Evolutionary conservation across 2,113 vertebrate genomes (phyloP).

Genomic region (Stigmatopora nigra): DNA sequence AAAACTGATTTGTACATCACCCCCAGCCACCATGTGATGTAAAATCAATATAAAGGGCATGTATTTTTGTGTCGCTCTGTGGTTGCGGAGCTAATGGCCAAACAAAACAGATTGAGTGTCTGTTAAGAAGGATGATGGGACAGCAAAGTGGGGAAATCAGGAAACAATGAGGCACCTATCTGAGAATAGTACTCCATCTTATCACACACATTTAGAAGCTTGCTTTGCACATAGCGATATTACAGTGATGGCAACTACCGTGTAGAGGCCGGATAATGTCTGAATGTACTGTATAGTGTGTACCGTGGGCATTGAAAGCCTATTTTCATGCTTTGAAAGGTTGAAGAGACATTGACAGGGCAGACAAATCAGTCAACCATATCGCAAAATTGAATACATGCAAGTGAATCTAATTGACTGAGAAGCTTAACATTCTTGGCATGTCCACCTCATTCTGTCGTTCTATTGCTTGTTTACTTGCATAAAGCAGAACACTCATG

Average conservation of each 20-base stretch:
- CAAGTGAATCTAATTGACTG: conserved; percentile 53
- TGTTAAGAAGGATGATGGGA: conserved; percentile 42
- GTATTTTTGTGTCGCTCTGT: conserved; percentile 40
- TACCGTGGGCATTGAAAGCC: conserved; percentile 22
- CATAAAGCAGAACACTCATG: neutral
- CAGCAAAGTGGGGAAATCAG: conserved; percentile 28
- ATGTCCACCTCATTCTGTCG: conserved; percentile 35
- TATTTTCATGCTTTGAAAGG: conserved; percentile 29
- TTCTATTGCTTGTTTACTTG: neutral
- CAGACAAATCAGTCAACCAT: conserved; percentile 39
- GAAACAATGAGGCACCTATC: conserved; percentile 8
- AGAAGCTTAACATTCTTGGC: conserved; percentile 47
- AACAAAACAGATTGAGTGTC: conserved; percentile 69
- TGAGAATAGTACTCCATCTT: conserved; percentile 37
- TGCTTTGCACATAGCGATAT: conserved; percentile 26
- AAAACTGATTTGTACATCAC: conserved; percentile 40
- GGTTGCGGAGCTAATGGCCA: conserved; percentile 59
- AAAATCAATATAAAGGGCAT: conserved; percentile 56
- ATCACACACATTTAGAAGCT: conserved; percentile 29
- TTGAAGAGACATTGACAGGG: conserved; percentile 21
- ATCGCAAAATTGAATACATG: conserved; percentile 40
- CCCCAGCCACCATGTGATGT: conserved; percentile 28
- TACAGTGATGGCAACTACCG: conserved; percentile 44
- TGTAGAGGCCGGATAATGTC: conserved; percentile 44
- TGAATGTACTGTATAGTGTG: neutral